These are phyloP conservation scores for Monoplex corrugatus DNA, from an alignment of 2,888 invertebrate species.

Conservation along the genomic window DNA sequence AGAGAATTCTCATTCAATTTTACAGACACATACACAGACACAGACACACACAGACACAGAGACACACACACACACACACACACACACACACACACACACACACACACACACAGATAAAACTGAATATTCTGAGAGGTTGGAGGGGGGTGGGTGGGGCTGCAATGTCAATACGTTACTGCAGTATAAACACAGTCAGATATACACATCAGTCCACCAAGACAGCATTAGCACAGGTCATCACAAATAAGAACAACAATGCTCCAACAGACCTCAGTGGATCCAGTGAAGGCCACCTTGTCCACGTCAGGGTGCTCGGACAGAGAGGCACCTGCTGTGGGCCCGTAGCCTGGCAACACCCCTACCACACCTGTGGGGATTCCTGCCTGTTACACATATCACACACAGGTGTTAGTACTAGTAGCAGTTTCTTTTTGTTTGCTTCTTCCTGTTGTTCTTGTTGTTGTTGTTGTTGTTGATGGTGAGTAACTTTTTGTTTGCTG, in stretches of 20 bases:
- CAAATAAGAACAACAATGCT: neutral
- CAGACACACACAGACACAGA: neutral
- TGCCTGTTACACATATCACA: conserved; percentile 85
- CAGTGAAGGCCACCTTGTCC: conserved; percentile 92
- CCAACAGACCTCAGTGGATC: conserved; percentile 87
- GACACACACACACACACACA: neutral
- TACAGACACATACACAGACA: neutral
- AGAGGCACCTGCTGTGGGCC: conserved; percentile 82
- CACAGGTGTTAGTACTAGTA: too few relatives aligned
- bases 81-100: neutral
- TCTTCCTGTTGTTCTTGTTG: too few relatives aligned
- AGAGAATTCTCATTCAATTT: too few relatives aligned
- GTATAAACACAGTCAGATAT: neutral
- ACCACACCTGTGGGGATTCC: conserved; percentile 96
- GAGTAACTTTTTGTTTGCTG: too few relatives aligned
- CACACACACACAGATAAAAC: neutral
- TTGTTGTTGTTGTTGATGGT: too few relatives aligned
- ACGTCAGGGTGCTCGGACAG: conserved; percentile 77
- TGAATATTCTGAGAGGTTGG: too few relatives aligned
- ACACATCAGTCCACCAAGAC: too few relatives aligned
- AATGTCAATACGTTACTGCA: too few relatives aligned
- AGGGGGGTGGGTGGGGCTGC: too few relatives aligned
- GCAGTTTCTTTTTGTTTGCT: too few relatives aligned
- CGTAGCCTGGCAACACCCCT: conserved; percentile 94
- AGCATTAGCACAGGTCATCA: neutral